phyloP scores from a whole-genome alignment of 2,113 vertebrate genomes.

The Chauna torquata region DNA sequence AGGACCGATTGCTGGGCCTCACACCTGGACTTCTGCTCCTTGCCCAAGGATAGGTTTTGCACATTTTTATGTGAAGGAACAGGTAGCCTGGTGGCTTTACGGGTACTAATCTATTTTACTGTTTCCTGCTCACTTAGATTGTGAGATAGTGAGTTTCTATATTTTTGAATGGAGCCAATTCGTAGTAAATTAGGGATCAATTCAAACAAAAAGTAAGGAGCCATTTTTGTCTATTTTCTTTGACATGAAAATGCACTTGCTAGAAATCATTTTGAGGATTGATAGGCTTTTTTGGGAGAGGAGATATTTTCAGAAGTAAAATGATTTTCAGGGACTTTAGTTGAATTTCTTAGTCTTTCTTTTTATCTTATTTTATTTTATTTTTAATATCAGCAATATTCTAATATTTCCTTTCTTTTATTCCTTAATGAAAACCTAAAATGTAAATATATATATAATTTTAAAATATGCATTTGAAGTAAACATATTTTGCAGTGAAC shows the following conservation, averaged over 20 bases:
- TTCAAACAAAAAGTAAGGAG: conserved; percentile 21
- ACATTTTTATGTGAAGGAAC: neutral
- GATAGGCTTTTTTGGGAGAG: neutral
- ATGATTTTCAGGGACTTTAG: neutral
- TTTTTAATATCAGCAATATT: neutral
- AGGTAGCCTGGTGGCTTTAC: neutral
- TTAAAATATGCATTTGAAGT: neutral
- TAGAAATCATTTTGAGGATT: neutral
- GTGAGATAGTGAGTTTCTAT: conserved; percentile 1
- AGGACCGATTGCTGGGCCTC: neutral
- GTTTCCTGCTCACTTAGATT: neutral
- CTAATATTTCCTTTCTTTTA: neutral
- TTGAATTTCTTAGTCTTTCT: neutral
- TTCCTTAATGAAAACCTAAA: neutral
- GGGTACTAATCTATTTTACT: neutral
- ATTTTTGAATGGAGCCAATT: conserved; percentile 1
- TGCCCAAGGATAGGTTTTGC: neutral
- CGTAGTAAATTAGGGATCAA: conserved; percentile 18
- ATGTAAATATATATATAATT: neutral
- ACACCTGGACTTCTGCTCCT: neutral
- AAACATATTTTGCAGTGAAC: neutral
- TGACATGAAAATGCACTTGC: neutral
- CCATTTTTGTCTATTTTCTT: neutral
- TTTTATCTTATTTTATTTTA: neutral
- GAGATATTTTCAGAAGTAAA: neutral